A percentile compares a stretch with the other conserved stretches of the same genome.
These are phyloP conservation scores for Hipparchia sbordonii DNA, from an alignment of 2,888 invertebrate genomes.

Conservation along the genomic window DNA sequence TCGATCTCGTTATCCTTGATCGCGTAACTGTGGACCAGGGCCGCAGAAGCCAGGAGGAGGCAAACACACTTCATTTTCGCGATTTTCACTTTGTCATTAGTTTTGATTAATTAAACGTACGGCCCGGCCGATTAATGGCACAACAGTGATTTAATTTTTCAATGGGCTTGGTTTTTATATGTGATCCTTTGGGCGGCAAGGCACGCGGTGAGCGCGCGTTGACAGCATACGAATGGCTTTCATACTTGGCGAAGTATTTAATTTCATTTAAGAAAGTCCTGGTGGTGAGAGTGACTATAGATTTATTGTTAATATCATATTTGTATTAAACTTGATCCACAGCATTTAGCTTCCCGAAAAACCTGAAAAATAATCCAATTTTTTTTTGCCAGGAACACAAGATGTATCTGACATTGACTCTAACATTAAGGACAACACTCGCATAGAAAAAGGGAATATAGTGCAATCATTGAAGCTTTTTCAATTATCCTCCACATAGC, in stretches of 20 bases:
- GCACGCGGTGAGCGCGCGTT: conserved; percentile 70
- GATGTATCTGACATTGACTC: neutral
- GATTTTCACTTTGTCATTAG: conserved; percentile 73
- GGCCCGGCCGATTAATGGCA: conserved; percentile 75
- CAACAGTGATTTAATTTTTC: conserved; percentile 83
- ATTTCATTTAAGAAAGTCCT: conserved; percentile 81
- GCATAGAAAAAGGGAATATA: neutral
- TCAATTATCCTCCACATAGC: neutral
- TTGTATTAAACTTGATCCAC: conserved; percentile 13
- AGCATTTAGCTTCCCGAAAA: neutral
- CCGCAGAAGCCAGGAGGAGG: conserved; percentile 78
- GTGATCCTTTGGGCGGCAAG: conserved; percentile 81
- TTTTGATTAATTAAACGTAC: conserved; percentile 75
- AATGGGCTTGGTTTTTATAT: conserved; percentile 87
- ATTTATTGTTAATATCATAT: conserved; percentile 38
- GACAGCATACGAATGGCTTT: conserved; percentile 62
- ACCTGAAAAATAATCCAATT: neutral
- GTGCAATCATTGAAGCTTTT: neutral
- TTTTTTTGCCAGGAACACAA: neutral
- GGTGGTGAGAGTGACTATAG: conserved; percentile 70
- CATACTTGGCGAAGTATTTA: conserved; percentile 76
- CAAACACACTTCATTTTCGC: conserved; percentile 78
- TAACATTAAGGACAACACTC: neutral
- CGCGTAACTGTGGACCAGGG: conserved; percentile 74
- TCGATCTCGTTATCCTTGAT: conserved; percentile 83